Conservation (phyloP, 2,888 invertebrate genomes). For the Meta bourneti region DNA sequence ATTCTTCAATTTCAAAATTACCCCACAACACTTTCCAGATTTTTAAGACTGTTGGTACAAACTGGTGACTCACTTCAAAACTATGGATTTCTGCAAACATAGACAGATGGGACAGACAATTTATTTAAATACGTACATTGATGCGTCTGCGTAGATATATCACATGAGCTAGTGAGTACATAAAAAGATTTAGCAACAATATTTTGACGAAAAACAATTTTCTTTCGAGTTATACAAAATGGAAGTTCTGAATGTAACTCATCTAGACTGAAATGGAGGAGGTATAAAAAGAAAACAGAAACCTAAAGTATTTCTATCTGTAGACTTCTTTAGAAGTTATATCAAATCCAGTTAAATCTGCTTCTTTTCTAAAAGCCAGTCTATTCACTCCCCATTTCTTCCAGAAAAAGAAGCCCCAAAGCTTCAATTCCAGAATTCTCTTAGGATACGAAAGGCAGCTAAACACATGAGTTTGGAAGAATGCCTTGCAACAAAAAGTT, state of each 20-base stretch:
- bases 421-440: constrained; percentile 22
- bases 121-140: no score
- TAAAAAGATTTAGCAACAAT: no score
- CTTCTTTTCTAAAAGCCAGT: constrained; percentile 14
- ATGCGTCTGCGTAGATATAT: no score
- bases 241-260: background rate
- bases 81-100: no score
- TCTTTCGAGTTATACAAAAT: background rate
- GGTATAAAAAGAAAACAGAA: background rate
- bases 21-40: no score
- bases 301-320: background rate
- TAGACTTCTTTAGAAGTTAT: constrained; percentile 3
- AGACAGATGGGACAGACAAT: no score
- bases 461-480: constrained; percentile 10
- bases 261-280: background rate
- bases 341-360: constrained; percentile 11
- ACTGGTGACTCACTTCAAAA: no score
- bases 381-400: constrained; percentile 6
- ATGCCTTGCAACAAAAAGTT: constrained; percentile 1
- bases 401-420: background rate
- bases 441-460: background rate
- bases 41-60: no score
- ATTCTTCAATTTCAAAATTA: no score
- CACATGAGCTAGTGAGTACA: no score
- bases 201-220: background rate